Conservation (phyloP, 2,113 vertebrate genomes). For the Amblyopsis rosae region DNA sequence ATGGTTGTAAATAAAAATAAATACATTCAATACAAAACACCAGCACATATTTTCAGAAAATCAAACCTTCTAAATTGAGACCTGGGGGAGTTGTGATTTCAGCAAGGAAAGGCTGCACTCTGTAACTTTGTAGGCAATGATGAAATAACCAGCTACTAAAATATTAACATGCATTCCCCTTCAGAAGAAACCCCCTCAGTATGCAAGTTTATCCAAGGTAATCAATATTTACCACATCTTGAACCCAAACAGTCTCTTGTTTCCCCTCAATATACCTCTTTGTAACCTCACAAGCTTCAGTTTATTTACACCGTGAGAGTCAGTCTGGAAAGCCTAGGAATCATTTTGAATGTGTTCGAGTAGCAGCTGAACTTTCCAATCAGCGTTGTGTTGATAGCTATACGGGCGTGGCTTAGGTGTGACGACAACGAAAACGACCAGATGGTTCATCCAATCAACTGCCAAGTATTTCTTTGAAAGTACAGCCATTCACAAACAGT, state of each 20-base stretch:
- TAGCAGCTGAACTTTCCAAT: no score
- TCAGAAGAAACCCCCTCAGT: slow-evolving; percentile 49
- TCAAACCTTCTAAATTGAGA: slow-evolving; percentile 50
- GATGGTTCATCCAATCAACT: no score
- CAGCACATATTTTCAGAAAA: slow-evolving; percentile 20
- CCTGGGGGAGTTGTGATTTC: slow-evolving; percentile 54
- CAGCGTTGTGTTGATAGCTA: no score
- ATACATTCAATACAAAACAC: background rate
- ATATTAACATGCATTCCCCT: slow-evolving; percentile 64
- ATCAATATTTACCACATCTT: slow-evolving; percentile 64
- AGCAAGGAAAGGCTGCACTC: slow-evolving; percentile 57
- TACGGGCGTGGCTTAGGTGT: no score
- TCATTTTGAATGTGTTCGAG: no score
- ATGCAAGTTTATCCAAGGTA: slow-evolving; percentile 50
- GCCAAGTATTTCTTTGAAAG: no score
- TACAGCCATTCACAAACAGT: no score
- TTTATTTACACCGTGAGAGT: no score
- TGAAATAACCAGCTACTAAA: slow-evolving; percentile 69
- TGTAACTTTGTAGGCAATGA: slow-evolving; percentile 60
- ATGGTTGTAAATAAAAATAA: slow-evolving; percentile 45
- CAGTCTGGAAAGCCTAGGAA: no score
- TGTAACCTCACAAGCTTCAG: no score
- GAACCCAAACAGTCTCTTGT: slow-evolving; percentile 32
- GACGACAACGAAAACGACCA: no score
- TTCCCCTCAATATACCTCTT: background rate